Base-by-base conservation (phyloP, 2,888 invertebrate species). In the Notodonta ziczac region DNA sequence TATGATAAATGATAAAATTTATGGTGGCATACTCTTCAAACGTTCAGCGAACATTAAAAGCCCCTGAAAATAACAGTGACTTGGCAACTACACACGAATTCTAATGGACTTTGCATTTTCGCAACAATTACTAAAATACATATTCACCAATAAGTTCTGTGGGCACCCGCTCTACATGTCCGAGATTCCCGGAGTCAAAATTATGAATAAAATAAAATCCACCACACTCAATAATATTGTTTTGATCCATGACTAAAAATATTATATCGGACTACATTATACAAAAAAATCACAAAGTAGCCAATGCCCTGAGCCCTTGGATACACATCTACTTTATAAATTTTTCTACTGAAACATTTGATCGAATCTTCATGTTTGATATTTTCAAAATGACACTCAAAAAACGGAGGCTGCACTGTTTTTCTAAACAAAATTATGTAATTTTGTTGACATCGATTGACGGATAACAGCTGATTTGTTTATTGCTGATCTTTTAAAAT, bases 181-280 rank as follows among this genome's bases (percentile, higher is more conserved):
- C 96, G 76, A 98, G 94, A 93, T 98, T 98, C 63, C 97, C 98
- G 53, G 98, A 98, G 89, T 98, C 98, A 94, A 98, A 98, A 87
- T 97, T 96, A 77, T 97, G 97, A 76, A 96, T 96, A 91, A 98
- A 98, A 77, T 95, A 94, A 90, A 98, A 97, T 77, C 96, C 96
- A 77, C 95, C 96, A 85, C 96, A 95, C 81, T 94, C 94, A 75
- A 96, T 91, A 79, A 89, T 84, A 84, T 85, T 91, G 84, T 85
- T 91, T 77, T 86, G 87, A 88, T 91, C 93, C 93, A 93, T 93
- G 77, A 83, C 86, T 88, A 81, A 75, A 76, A 80, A 72, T 84
- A 80, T 76, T 79, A 67, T 72, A 62, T 82, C 83, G 81, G 86
- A 78, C 92, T 91, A 92, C 93, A 92, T 93, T 86, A 90, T 93